Base-by-base conservation (phyloP, 2,888 invertebrate species). In the Bombylius major region DNA sequence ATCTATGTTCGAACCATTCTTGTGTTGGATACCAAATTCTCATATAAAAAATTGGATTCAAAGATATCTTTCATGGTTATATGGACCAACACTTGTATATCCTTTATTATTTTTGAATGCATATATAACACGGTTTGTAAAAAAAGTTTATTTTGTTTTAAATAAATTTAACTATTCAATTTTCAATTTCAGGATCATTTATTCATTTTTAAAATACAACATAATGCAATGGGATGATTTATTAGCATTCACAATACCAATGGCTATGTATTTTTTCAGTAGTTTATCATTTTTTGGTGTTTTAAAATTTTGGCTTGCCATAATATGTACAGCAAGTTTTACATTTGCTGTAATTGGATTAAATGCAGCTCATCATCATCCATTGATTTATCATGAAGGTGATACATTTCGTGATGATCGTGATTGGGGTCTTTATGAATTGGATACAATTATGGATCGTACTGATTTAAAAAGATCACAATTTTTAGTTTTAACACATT, bases 321-420 rank as follows among this genome's bases (percentile, higher is more conserved):
- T 83, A 14, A 68, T 79, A 33, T 64, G 78, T 32, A 67, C 78
- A 0, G 76, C 76, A 3, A 84, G 87, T 62, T 77, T 82, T 48
- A 62, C 79, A 1, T 86, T 89, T 65, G 76, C 72, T 13, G 62
- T 79, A 3, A 81, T 87, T 56, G 87, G 83, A 4, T 65, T 86
- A 1, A 87, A 82, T 67, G 87, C 87, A 1, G 87, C 83, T 2
- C 89, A 89, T 73, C 88, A 89, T 66, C 87, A 89, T 68, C 87
- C 89, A 1, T 80, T 81, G 42, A 83, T 88, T 57, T 84, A 84
- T 64, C 89, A 89, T 66, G 88, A 88, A 64, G 88, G 88, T 4
- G 89, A 90, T 69, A 71, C 80, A 53, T 76, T 62, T 59, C 68
- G 73, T 4, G 65, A 68, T 42, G 72, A 73, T 62, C 67, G 80